Evolutionary conservation across 1,140 invertebrate genomes (phyloP).

Genomic region (Lordiphosa clarofinis): DNA sequence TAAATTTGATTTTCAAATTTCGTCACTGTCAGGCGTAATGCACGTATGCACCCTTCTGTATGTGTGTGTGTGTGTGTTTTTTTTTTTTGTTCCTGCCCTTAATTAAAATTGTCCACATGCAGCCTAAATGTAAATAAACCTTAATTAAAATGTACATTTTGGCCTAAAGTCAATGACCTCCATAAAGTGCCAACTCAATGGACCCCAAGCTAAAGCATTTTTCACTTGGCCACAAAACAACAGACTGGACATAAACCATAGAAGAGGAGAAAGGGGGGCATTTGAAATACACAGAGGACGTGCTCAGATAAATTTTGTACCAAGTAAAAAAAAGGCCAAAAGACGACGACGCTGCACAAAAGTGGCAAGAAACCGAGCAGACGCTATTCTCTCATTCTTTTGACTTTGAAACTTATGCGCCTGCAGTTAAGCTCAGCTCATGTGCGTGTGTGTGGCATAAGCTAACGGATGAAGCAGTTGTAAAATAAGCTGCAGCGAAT

Average conservation of each 20-base stretch:
- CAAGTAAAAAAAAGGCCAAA: conserved; percentile 18
- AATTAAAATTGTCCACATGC: too few relatives aligned
- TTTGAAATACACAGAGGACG: conserved; percentile 60
- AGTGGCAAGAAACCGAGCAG: conserved; percentile 47
- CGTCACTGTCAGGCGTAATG: conserved; percentile 26
- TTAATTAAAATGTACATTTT: too few relatives aligned
- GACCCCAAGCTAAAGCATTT: too few relatives aligned
- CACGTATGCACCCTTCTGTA: too few relatives aligned
- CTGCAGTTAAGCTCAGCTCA: conserved; percentile 61
- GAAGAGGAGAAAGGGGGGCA: conserved; percentile 12
- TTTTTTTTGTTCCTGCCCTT: too few relatives aligned
- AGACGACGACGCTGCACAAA: conserved; percentile 54
- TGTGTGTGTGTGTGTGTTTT: not conserved
- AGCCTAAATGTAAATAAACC: too few relatives aligned
- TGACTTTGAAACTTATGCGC: conserved; percentile 71
- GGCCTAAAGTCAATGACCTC: not conserved
- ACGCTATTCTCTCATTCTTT: conserved; percentile 26
- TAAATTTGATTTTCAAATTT: conserved; percentile 35
- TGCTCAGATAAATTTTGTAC: conserved; percentile 60
- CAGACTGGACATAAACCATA: conserved; percentile 55
- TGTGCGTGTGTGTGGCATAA: conserved; percentile 20
- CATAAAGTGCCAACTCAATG: conserved; percentile 64
- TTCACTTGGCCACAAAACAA: conserved; percentile 60
- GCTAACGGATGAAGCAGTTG: conserved; percentile 71
- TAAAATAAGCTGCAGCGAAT: conserved; percentile 75